Conservation (phyloP, 2,113 vertebrate genomes). For the Hyaena hyaena region DNA sequence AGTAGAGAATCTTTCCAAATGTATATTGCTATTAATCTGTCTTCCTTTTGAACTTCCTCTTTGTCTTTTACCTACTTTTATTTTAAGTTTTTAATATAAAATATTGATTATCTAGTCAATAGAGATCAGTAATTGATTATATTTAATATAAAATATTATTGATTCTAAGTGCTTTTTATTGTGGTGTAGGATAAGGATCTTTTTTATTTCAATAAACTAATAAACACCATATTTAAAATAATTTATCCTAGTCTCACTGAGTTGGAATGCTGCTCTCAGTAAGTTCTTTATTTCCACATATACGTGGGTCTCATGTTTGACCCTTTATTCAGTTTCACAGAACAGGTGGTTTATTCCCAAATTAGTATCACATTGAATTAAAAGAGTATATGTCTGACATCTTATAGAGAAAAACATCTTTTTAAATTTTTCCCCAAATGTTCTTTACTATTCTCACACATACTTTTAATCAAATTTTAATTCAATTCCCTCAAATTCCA, state of each 20-base stretch:
- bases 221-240: background rate
- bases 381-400: background rate
- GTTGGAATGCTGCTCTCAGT: background rate
- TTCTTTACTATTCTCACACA: background rate
- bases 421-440: background rate
- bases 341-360: background rate
- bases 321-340: background rate
- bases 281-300: background rate
- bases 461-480: slow-evolving; percentile 53
- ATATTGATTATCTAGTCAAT: too few species aligned
- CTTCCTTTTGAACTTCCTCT: background rate
- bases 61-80: background rate
- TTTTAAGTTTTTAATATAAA: background rate
- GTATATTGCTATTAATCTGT: background rate
- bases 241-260: background rate
- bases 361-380: background rate
- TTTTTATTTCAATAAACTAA: slow-evolving; percentile 33
- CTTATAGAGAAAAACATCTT: background rate
- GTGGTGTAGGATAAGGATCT: background rate
- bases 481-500: background rate
- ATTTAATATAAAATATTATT: background rate
- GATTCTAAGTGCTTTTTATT: background rate
- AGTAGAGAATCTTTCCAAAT: background rate
- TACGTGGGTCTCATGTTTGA: background rate
- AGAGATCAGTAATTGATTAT: too few species aligned